Evolutionary conservation across 1,140 invertebrate genomes (phyloP), one percentile per base, ranked within the genome.

Genomic region (Conus betulinus): DNA sequence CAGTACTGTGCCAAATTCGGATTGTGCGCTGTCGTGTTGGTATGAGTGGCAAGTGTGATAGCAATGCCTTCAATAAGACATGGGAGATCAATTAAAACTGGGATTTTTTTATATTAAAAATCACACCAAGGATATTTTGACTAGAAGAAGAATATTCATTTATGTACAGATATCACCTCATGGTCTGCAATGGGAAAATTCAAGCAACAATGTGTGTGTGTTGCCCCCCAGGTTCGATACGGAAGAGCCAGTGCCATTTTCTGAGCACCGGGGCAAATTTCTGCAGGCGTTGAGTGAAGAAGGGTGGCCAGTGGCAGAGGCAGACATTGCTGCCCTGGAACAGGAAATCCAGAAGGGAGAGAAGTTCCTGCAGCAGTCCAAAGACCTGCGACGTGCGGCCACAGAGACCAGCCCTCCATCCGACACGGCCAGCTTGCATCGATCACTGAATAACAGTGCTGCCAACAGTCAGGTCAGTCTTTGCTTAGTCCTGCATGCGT

Each of bases 271-370:
- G 51, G 55, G 83, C 53, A 87, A 89, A 74, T 82, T 93, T 23
- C 85, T 92, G 53, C 85, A 90, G 76, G 89, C 90, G 27, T 85
- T 94, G 55, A 91, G 90, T 20, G 87, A 91, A 60, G 91, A 87
- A 95, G 96, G 95, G 97, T 97, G 87, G 97, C 97, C 91, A 97
- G 95, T 27, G 96, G 97, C 67, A 96, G 97, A 20, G 96, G 96
- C 55, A 97, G 95, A 74, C 97, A 93, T 17, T 97, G 97, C 1
- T 97, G 97, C 92, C 4, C 79, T 94, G 74, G 91, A 92, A 60
- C 89, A 91, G 52, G 94, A 94, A 85, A 94, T 94, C 71, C 85
- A 88, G 3, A 84, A 89, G 76, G 93, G 84, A 5, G 88, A 91
- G 86, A 91, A 88, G 76, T 94, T 92, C 85, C 84, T 94, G 15